Percentiles rank a stretch among this genome's conserved stretches.
Evolutionary conservation across 2,888 invertebrate species (phyloP).

Genomic region (Hydraecia micacea): DNA sequence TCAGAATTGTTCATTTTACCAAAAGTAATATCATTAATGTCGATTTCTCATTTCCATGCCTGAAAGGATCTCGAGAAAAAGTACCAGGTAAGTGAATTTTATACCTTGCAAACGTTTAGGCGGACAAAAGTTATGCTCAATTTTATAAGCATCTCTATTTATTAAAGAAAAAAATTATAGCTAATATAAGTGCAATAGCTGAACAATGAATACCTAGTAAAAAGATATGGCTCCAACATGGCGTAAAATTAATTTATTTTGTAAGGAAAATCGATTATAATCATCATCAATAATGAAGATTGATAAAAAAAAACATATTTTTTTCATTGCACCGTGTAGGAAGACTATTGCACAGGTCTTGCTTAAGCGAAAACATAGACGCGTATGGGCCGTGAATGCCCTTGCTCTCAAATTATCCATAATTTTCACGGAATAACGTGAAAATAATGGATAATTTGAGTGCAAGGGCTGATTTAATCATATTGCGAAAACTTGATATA

Average conservation of each 20-base stretch:
- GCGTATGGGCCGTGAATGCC: background rate
- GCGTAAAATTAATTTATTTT: background rate
- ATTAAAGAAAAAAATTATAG: background rate
- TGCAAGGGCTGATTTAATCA: background rate
- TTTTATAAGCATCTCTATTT: background rate
- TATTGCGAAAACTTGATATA: background rate
- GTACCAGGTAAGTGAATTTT: constrained; percentile 80
- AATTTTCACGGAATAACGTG: background rate
- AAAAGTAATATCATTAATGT: constrained; percentile 55
- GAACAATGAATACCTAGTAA: background rate
- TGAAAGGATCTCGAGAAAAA: constrained; percentile 87
- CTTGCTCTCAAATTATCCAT: background rate
- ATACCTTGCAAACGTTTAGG: background rate
- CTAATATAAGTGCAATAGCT: no score
- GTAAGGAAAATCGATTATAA: background rate
- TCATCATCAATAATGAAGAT: background rate
- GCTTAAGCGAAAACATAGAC: background rate
- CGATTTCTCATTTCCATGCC: constrained; percentile 73
- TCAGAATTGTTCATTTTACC: constrained; percentile 23
- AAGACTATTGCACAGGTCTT: background rate
- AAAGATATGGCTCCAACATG: background rate
- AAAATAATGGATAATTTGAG: background rate
- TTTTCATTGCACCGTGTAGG: background rate
- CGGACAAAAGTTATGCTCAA: background rate
- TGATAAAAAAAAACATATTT: background rate